phyloP scores from a whole-genome alignment of 2,113 vertebrate genomes.

The Ochotona curzoniae region DNA sequence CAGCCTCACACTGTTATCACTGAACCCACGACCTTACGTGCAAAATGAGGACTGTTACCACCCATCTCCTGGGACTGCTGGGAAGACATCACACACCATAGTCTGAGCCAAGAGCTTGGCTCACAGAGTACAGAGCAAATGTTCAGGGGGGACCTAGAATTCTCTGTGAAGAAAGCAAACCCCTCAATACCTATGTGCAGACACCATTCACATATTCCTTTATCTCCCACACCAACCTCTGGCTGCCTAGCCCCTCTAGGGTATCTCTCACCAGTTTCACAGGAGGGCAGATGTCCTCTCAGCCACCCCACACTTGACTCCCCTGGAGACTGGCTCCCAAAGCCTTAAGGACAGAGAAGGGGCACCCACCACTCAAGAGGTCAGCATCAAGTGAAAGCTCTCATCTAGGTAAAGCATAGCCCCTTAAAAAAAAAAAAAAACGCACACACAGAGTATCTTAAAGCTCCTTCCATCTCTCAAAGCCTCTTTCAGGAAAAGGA shows the following conservation, averaged over 20 bases:
- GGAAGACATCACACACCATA: background rate
- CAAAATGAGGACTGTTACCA: background rate
- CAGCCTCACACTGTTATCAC: background rate
- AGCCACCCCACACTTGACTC: background rate
- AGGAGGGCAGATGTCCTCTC: background rate
- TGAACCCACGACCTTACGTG: background rate
- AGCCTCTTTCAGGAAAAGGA: conserved; percentile 67
- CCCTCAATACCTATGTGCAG: background rate
- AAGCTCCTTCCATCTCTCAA: conserved; percentile 47
- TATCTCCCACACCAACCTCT: background rate
- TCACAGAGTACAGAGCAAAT: background rate
- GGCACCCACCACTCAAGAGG: background rate
- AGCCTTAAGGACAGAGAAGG: background rate
- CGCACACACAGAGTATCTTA: conserved; percentile 1
- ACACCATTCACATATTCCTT: background rate
- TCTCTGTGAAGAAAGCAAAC: background rate
- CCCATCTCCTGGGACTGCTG: background rate
- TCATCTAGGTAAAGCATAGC: background rate
- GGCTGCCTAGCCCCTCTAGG: background rate
- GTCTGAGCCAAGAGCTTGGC: background rate
- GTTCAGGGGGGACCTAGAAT: background rate
- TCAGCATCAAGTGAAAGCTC: background rate
- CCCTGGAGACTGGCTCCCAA: background rate
- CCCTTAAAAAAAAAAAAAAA: background rate
- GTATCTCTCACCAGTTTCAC: background rate